A percentile compares a stretch with the other conserved stretches of the same genome.
Evolutionary conservation across 2,888 invertebrate genomes (phyloP).

Genomic region (Heliconius sara): DNA sequence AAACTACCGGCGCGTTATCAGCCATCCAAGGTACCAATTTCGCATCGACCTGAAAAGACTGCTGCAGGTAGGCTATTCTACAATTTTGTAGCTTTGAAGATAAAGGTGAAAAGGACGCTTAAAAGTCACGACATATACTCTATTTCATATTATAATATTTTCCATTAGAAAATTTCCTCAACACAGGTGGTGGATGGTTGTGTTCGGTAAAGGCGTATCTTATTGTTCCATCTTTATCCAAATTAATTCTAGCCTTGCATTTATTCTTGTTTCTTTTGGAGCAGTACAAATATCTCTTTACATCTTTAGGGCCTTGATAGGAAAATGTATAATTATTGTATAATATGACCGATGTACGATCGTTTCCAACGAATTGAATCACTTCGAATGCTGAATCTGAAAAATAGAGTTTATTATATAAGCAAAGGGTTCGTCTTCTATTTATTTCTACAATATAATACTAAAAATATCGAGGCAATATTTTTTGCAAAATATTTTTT

Average conservation of each 20-base stretch:
- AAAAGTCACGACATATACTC: no score
- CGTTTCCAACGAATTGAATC: slow-evolving; percentile 14
- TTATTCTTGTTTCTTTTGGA: slow-evolving; percentile 39
- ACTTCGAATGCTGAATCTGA: slow-evolving; percentile 23
- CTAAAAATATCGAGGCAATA: neutral
- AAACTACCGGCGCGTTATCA: no score
- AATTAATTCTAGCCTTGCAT: slow-evolving; percentile 49
- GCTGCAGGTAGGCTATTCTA: no score
- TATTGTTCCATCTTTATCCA: slow-evolving; percentile 46
- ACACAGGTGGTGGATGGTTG: slow-evolving; percentile 48
- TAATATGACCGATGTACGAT: slow-evolving; percentile 45
- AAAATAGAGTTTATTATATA: neutral
- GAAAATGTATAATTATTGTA: slow-evolving; percentile 52
- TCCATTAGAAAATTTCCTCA: slow-evolving; percentile 28
- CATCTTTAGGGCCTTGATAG: slow-evolving; percentile 47
- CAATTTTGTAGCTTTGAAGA: no score
- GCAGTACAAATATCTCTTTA: slow-evolving; percentile 47
- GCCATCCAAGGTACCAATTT: no score
- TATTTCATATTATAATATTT: slow-evolving; percentile 24
- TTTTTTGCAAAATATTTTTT: no score
- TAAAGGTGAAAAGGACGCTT: no score
- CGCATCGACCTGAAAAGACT: no score
- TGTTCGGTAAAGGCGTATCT: slow-evolving; percentile 48
- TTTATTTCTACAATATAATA: neutral
- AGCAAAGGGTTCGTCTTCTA: neutral